Evolutionary conservation across 2,888 invertebrate species (phyloP).

Genomic region (Thelaira solivaga): DNA sequence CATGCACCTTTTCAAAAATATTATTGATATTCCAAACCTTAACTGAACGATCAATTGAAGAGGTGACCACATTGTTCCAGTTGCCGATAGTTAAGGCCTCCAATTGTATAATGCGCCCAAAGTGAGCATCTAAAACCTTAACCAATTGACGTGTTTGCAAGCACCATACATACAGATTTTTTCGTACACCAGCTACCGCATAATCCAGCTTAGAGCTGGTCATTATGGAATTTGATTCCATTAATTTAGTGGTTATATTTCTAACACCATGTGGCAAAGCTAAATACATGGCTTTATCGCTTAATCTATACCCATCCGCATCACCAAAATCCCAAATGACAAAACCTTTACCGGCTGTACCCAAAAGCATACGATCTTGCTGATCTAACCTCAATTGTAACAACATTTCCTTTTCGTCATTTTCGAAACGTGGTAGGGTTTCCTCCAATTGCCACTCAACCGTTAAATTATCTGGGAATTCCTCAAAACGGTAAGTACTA

Average conservation of each 20-base stretch:
- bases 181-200: slow-evolving; percentile 96
- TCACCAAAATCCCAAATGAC: slow-evolving; percentile 87
- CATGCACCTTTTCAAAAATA: slow-evolving; percentile 97
- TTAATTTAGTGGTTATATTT: slow-evolving; percentile 94
- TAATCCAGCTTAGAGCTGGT: slow-evolving; percentile 93
- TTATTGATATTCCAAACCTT: slow-evolving; percentile 99
- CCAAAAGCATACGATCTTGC: slow-evolving; percentile 88
- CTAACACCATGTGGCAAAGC: slow-evolving; percentile 90
- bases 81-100: slow-evolving; percentile 90
- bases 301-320: slow-evolving; percentile 74
- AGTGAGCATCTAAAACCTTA: slow-evolving; percentile 96
- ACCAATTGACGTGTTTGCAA: slow-evolving; percentile 88
- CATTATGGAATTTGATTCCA: slow-evolving; percentile 93
- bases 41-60: slow-evolving; percentile 97
- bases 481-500: slow-evolving; percentile 68
- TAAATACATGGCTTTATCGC: slow-evolving; percentile 81
- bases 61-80: slow-evolving; percentile 97
- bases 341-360: slow-evolving; percentile 90
- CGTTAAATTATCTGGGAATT: not conserved
- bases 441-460: slow-evolving; percentile 80
- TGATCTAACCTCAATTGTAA: slow-evolving; percentile 90
- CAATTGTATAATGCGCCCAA: slow-evolving; percentile 95
- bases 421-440: slow-evolving; percentile 82
- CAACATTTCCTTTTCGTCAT: slow-evolving; percentile 86
- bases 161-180: slow-evolving; percentile 96